Conservation (phyloP, 2,888 invertebrate genomes). For the Dicyrtomina minuta region DNA sequence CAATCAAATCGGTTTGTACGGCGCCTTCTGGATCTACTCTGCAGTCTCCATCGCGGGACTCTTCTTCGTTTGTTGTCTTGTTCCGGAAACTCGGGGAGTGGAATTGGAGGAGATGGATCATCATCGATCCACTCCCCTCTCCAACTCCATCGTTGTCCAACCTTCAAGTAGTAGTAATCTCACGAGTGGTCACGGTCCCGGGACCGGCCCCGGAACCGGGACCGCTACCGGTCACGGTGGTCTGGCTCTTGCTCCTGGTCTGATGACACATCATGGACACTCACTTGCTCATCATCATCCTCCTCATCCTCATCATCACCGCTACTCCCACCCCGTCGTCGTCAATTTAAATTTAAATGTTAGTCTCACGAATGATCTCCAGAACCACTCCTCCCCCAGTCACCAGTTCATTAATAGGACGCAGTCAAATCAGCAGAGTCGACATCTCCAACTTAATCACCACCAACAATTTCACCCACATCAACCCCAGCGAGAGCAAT, state of each 20-base stretch:
- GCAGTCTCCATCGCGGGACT: slow-evolving; percentile 77
- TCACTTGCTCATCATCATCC: background rate
- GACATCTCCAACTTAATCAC: no score
- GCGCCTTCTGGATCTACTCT: slow-evolving; percentile 86
- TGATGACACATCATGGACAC: no score
- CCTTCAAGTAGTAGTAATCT: background rate
- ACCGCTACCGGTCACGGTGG: background rate
- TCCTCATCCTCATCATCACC: slow-evolving; percentile 1
- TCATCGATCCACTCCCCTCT: slow-evolving; percentile 31
- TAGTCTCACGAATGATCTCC: no score
- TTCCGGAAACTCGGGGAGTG: slow-evolving; percentile 88
- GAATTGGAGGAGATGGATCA: slow-evolving; percentile 84
- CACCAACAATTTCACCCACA: no score
- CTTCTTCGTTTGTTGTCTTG: slow-evolving; percentile 80
- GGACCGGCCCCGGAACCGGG: no score
- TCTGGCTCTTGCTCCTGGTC: background rate
- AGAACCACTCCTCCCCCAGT: no score
- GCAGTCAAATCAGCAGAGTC: no score
- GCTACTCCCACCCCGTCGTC: slow-evolving; percentile 1
- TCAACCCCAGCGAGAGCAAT: no score
- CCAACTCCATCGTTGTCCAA: no score
- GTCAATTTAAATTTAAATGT: background rate
- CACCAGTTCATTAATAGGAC: no score
- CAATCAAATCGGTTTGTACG: slow-evolving; percentile 72
- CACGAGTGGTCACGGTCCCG: no score